These are phyloP conservation scores for Megaceryle torquata DNA, from an alignment of 2,113 vertebrate species.

Conservation along the genomic window DNA sequence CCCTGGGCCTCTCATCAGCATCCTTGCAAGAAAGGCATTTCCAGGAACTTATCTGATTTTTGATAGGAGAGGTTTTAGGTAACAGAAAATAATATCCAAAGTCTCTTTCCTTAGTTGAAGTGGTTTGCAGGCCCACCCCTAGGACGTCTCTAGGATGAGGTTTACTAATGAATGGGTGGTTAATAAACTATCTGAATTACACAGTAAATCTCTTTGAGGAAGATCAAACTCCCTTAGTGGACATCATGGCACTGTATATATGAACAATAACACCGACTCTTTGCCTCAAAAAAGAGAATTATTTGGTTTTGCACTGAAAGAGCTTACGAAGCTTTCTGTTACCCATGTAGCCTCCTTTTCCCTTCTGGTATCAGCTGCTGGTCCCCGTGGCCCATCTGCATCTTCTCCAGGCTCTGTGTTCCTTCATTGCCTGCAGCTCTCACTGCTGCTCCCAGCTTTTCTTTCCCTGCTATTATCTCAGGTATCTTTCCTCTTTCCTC, in stretches of 20 bases:
- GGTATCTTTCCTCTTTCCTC: neutral
- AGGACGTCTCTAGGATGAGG: neutral
- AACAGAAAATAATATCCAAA: neutral
- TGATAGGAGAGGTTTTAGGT: neutral
- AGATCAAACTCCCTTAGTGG: neutral
- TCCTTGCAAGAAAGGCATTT: neutral
- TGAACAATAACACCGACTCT: neutral
- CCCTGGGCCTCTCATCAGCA: neutral
- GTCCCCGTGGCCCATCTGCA: neutral
- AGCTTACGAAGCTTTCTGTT: neutral
- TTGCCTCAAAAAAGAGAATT: neutral
- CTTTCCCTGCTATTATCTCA: neutral
- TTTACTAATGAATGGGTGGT: neutral
- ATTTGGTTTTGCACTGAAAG: neutral
- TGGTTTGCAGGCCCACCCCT: neutral
- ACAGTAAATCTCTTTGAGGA: neutral
- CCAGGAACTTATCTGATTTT: neutral
- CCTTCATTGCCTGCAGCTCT: neutral
- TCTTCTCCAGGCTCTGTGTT: neutral
- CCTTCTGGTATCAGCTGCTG: neutral
- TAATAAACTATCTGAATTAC: neutral
- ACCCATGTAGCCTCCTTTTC: neutral
- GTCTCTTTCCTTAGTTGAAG: neutral
- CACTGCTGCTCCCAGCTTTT: neutral
- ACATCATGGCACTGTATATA: fast-evolving